Conservation (phyloP, 2,888 invertebrate species). For the Taphrorychus bicolor region DNA sequence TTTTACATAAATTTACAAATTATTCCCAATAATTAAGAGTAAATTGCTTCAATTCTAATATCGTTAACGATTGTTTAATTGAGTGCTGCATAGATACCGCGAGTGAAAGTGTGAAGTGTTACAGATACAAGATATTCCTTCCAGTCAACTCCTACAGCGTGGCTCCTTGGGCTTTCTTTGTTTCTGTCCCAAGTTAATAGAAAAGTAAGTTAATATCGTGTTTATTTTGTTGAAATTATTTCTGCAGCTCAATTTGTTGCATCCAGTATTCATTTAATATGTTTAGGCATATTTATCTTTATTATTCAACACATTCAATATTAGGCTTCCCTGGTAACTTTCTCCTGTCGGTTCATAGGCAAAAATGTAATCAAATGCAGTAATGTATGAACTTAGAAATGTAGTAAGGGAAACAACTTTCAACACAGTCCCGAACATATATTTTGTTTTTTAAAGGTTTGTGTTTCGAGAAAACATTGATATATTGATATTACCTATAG, state of each 20-base stretch:
- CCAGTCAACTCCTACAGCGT: background rate
- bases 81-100: background rate
- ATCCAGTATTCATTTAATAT: background rate
- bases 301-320: too few species aligned
- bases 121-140: background rate
- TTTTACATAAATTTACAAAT: background rate
- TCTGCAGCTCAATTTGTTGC: background rate
- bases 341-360: too few species aligned
- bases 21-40: background rate
- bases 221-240: background rate
- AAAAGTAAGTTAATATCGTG: background rate
- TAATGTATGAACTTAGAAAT: too few species aligned
- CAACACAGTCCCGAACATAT: too few species aligned
- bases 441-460: too few species aligned
- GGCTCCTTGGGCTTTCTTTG: background rate
- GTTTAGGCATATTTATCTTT: background rate
- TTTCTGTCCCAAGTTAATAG: background rate
- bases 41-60: background rate
- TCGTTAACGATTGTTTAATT: background rate
- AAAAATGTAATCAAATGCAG: too few species aligned
- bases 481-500: too few species aligned
- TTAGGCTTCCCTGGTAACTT: too few species aligned
- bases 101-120: background rate
- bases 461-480: too few species aligned
- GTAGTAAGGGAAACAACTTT: too few species aligned